Base-by-base conservation (phyloP, 2,113 vertebrate species). In the Pica pica region DNA sequence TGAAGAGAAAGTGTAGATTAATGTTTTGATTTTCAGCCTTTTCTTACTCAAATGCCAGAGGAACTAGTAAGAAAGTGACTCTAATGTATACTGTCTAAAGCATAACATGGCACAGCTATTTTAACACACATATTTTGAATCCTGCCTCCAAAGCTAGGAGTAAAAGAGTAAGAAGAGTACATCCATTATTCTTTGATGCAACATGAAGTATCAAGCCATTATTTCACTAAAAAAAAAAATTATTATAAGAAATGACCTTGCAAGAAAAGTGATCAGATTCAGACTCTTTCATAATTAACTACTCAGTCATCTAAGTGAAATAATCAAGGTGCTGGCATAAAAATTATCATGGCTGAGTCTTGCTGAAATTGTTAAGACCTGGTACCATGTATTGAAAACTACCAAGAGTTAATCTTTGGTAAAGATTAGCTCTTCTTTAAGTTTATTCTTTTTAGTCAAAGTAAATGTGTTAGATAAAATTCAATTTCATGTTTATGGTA, bases 41-140 rank as follows among this genome's bases (percentile, higher is more conserved):
- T 93, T 71, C 94, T 94, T 73, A 94, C 96, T 85, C 76, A 97
- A 94, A 95, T 95, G 67, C 77, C 83, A 97, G 95, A 97, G 94
- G 85, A 97, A 93, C n/a, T 94, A 96, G 94, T 87, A 97, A 94
- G 81, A 96, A 70, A 96, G 71, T 92, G 77, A 90, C 74, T 97
- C 81, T 94, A 96, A 97, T 96, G 59, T 80, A 93, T 81, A 78
- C 88, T 97, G 94, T 98, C 97, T 97, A 97, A 97, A 82, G 46
- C 33, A 77, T 77, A 91, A 73, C 71, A 82, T 63, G 44, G 39
- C 79, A 68, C 20, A 69, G 47, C 83, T 98, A 96, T 97, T 98
- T 97, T 97, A 97, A 89, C 33, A 37, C 30, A 75, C 56, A 35
- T 7, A 61, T 92, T 95, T 91, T 94, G 33, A 89, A 83, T 83